These are phyloP conservation scores for Lepidochrysops patricia DNA, from an alignment of 2,888 invertebrate genomes.

Conservation along the genomic window DNA sequence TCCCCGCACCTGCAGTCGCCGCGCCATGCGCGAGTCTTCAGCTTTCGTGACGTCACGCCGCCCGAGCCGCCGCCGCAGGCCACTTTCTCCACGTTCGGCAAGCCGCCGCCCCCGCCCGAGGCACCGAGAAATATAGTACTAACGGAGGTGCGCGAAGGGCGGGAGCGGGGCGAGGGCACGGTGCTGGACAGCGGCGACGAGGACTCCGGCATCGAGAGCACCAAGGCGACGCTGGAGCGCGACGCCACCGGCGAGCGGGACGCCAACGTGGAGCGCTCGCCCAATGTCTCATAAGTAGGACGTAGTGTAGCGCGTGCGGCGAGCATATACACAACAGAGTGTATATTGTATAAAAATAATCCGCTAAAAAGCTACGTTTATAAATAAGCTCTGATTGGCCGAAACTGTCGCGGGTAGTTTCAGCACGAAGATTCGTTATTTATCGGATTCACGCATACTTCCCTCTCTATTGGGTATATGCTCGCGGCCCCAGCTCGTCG, in stretches of 20 bases:
- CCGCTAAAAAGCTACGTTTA: no score
- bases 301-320: neutral
- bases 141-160: conserved; percentile 43
- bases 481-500: neutral
- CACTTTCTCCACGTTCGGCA: conserved; percentile 77
- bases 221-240: conserved; percentile 73
- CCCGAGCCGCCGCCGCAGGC: conserved; percentile 33
- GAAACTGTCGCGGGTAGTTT: no score
- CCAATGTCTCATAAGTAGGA: conserved; percentile 44
- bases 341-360: no score
- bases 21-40: conserved; percentile 56
- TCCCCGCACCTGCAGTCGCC: conserved; percentile 67
- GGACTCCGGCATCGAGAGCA: conserved; percentile 79
- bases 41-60: conserved; percentile 57
- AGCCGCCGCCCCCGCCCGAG: conserved; percentile 34
- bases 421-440: no score
- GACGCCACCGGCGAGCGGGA: conserved; percentile 24
- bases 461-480: no score
- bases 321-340: no score
- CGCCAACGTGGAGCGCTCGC: conserved; percentile 29
- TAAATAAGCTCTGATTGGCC: no score
- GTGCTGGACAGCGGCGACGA: conserved; percentile 78
- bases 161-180: conserved; percentile 73
- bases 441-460: no score
- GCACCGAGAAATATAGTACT: conserved; percentile 48